A percentile compares a stretch with the other conserved stretches of the same genome.
Conservation (phyloP, 2,797 vertebrate species). For the Orientallactaga sibirica region DNA sequence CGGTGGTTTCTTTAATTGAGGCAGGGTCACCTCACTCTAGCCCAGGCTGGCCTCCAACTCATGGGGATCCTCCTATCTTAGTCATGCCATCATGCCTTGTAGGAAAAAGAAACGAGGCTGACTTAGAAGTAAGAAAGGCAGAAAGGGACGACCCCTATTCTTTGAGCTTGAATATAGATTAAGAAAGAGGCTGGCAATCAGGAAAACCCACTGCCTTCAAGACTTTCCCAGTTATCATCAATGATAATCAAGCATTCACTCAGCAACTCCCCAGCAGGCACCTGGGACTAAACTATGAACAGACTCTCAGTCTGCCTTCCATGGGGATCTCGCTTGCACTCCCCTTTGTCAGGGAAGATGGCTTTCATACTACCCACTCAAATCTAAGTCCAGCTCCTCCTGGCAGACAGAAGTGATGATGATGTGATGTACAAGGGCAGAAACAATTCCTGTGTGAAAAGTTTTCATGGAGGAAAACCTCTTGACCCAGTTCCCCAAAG, state of each 20-base stretch:
- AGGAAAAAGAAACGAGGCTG: no score
- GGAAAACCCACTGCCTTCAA: slow-evolving; percentile 20
- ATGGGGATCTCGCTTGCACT: not conserved
- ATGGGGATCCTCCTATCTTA: no score
- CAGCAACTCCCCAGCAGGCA: slow-evolving; percentile 18
- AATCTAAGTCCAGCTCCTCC: not conserved
- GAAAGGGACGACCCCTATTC: not conserved
- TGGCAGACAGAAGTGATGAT: not conserved
- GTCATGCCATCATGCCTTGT: no score
- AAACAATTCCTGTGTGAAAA: not conserved
- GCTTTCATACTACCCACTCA: not conserved
- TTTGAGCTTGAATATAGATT: not conserved
- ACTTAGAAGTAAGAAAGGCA: not conserved
- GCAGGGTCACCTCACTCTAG: no score
- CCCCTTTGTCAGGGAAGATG: not conserved
- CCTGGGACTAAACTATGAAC: not conserved
- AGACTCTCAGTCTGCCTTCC: not conserved
- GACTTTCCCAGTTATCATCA: slow-evolving; percentile 55
- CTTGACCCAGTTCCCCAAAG: not conserved
- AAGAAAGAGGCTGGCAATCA: slow-evolving; percentile 46
- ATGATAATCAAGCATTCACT: not conserved
- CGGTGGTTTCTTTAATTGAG: no score
- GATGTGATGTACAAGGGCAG: not conserved
- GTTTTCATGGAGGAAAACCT: not conserved
- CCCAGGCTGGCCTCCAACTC: no score